Evolutionary conservation across 2,113 vertebrate species (phyloP).

Genomic region (Epinephelus fuscoguttatus): DNA sequence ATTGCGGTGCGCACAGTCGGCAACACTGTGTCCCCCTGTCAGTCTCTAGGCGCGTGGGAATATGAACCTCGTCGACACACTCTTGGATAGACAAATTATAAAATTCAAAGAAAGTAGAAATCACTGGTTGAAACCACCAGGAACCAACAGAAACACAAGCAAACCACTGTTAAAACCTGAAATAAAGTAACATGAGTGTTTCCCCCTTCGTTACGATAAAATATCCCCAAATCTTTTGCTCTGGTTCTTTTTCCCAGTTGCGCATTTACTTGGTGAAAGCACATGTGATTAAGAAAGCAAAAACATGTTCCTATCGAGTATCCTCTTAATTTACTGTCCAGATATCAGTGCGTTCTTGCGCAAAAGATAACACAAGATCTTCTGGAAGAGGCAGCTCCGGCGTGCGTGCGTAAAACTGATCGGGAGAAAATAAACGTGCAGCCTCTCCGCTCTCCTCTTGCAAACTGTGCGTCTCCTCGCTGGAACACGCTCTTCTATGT

Average conservation of each 20-base stretch:
- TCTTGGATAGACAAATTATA: not conserved
- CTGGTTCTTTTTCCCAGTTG: not conserved
- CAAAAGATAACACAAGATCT: conserved; percentile 21
- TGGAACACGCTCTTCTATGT: conserved; percentile 30
- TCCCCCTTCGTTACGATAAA: conserved; percentile 23
- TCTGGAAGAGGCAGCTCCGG: conserved; percentile 27
- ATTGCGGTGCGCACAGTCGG: conserved; percentile 37
- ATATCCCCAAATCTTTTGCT: conserved; percentile 38
- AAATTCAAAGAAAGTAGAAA: conserved; percentile 23
- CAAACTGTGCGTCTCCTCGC: conserved; percentile 50
- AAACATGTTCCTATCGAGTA: not conserved
- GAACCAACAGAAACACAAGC: not conserved
- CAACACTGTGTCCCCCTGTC: conserved; percentile 15
- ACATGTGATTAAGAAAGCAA: conserved; percentile 16
- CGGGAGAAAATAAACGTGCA: conserved; percentile 22
- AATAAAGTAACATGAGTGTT: conserved; percentile 30
- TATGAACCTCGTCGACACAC: not conserved
- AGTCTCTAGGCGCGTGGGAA: conserved; percentile 29
- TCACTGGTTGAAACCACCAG: not conserved
- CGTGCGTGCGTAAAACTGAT: conserved; percentile 71
- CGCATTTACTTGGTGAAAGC: conserved; percentile 27
- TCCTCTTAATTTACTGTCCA: not conserved
- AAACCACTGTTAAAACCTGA: not conserved
- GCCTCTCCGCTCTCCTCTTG: conserved; percentile 48
- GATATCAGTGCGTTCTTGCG: conserved; percentile 30